Evolutionary conservation across 1,140 invertebrate genomes (phyloP).

Genomic region (Cheumatopsyche charites): DNA sequence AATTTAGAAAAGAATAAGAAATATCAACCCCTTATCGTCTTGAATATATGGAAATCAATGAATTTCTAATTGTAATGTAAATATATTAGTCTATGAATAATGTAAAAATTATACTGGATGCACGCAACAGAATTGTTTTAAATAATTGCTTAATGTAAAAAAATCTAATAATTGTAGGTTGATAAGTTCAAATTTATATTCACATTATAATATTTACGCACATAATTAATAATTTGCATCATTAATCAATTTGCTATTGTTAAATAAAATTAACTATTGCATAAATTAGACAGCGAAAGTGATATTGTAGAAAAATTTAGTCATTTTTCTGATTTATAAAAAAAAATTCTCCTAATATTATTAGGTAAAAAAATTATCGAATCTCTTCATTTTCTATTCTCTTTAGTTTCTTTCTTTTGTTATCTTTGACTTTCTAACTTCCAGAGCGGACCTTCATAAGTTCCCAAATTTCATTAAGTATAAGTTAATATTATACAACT

Average conservation of each 20-base stretch:
- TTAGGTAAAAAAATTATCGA: too few relatives aligned
- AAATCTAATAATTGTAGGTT: neutral
- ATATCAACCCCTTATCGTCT: neutral
- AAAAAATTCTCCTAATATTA: too few relatives aligned
- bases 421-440: too few relatives aligned
- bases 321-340: too few relatives aligned
- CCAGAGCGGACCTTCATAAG: too few relatives aligned
- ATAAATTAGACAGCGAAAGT: conserved; percentile 7
- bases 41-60: neutral
- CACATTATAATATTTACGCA: neutral
- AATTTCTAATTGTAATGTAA: conserved; percentile 14
- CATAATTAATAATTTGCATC: neutral
- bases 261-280: too few relatives aligned
- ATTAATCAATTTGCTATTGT: neutral
- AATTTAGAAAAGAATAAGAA: too few relatives aligned
- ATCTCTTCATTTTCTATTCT: too few relatives aligned
- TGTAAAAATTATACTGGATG: conserved; percentile 30
- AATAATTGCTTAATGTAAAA: conserved; percentile 22
- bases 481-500: too few relatives aligned
- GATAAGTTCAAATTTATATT: neutral
- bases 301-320: neutral
- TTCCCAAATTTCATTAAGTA: too few relatives aligned
- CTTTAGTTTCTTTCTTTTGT: too few relatives aligned
- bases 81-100: too few relatives aligned
- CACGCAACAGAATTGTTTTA: conserved; percentile 40